A percentile compares a stretch with the other conserved stretches of the same genome.
Conservation (phyloP, 2,888 invertebrate species). For the Miltochrista miniata region DNA sequence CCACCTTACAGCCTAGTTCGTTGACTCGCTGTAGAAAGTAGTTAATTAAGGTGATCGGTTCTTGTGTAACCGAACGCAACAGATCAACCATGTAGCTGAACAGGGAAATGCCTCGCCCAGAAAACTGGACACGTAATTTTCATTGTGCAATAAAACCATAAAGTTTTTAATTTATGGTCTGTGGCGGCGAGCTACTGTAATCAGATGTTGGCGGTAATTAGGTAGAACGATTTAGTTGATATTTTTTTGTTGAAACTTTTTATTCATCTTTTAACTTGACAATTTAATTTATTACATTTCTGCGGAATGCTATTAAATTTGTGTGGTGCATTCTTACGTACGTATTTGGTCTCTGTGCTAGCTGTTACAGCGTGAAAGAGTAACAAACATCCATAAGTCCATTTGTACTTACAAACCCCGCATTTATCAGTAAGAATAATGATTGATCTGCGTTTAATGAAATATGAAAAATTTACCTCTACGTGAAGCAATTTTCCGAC, state of each 20-base stretch:
- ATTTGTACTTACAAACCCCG: no score
- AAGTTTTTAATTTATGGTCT: slow-evolving; percentile 1
- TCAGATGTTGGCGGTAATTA: background rate
- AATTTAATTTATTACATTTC: no score
- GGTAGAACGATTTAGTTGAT: background rate
- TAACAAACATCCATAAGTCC: no score
- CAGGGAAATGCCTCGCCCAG: slow-evolving; percentile 52
- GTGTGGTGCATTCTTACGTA: no score
- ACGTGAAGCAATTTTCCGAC: no score
- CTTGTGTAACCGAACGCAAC: slow-evolving; percentile 73
- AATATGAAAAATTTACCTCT: no score
- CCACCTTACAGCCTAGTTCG: slow-evolving; percentile 52
- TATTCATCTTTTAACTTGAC: no score
- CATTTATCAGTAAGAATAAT: no score
- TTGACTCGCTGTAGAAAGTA: slow-evolving; percentile 78
- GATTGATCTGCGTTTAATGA: no score
- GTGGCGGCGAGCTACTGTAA: background rate
- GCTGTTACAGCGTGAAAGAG: no score
- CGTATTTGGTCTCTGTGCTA: no score
- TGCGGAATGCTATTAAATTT: no score
- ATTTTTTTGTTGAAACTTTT: background rate
- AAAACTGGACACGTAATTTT: slow-evolving; percentile 40
- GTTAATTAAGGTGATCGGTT: slow-evolving; percentile 73
- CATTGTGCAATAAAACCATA: slow-evolving; percentile 24
- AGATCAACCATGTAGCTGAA: slow-evolving; percentile 56